Conservation (phyloP, 2,888 invertebrate genomes). For the Scaeva pyrastri region DNA sequence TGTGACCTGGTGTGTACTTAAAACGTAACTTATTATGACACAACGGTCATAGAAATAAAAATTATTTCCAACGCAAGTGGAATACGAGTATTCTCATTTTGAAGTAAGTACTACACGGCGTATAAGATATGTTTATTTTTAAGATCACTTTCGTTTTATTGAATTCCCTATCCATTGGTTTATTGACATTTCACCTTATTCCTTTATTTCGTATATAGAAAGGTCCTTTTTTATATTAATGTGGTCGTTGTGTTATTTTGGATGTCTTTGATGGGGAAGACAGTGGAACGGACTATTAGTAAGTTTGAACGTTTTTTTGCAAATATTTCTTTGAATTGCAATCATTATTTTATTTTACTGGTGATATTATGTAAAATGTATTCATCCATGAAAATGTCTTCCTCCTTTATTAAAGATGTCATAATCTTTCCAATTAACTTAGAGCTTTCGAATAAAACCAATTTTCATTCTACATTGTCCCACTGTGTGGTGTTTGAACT, state of each 20-base stretch:
- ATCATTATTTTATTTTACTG: too few species aligned
- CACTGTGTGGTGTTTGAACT: not conserved
- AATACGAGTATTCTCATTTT: constrained; percentile 44
- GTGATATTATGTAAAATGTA: too few species aligned
- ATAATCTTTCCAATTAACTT: too few species aligned
- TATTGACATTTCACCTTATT: constrained; percentile 60
- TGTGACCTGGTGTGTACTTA: not conserved
- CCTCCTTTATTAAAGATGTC: too few species aligned
- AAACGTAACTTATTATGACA: constrained; percentile 38
- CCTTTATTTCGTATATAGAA: not conserved
- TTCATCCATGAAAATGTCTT: too few species aligned
- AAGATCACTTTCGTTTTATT: constrained; percentile 59
- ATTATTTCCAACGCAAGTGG: constrained; percentile 57
- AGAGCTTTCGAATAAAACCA: not conserved
- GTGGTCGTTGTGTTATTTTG: not conserved
- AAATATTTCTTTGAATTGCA: not conserved
- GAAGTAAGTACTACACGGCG: not conserved
- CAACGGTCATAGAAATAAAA: constrained; percentile 49
- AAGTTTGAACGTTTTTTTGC: not conserved
- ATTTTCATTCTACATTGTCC: not conserved
- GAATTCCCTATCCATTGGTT: constrained; percentile 39
- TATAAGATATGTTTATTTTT: constrained; percentile 42
- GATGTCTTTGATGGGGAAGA: not conserved
- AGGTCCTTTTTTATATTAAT: not conserved
- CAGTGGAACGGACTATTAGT: not conserved